Base-by-base conservation (phyloP, 2,797 vertebrate genomes). In the Gadopsis marmoratus region DNA sequence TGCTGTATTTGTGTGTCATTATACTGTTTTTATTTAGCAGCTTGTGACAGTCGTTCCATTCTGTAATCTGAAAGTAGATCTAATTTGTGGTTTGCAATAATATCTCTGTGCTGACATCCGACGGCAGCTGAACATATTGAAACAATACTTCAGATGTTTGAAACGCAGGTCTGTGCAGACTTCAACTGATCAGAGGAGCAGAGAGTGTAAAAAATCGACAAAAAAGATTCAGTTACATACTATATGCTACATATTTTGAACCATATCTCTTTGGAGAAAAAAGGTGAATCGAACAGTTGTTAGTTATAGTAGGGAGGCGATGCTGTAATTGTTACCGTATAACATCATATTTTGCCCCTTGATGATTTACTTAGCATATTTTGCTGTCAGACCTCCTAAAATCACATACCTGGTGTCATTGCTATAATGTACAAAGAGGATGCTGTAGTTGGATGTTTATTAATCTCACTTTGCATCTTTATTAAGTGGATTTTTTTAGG, bases 401-500 rank as follows among this genome's bases (percentile, higher is more conserved):
- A 29, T 80, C 19, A 55, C 31, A 70, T 16, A 55, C 11, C 19
- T 48, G 21, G 19, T 54, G 48, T 59, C 60, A 60, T 41, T 81
- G 75, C 59, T 79, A 59, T 88, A 64, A 64, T 81, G 47, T 88
- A 77, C 70, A 86, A 76, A 66, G 29, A 82, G 19, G 79, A 84
- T 79, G 51, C 60, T 85, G 66, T 81, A 82, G 61, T 79, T 79
- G 31, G 69, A 77, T 81, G 71, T 85, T 71, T 85, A 83, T 79
- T 78, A 75, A 71, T 81, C 74, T 84, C 82, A 77, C 45, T 87
- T 87, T 85, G 78, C 73, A 72, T 86, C 81, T 89, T 77, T 86
- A 82, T 79, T 75, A 85, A 79, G 64, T 90, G 62, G 62, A 87
- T 86, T 85, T 86, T 81, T 90, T 82, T 79, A 78, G 71, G 74